These are phyloP conservation scores for Hirtodrosophila trivittata DNA, from an alignment of 2,888 invertebrate species.

Conservation along the genomic window DNA sequence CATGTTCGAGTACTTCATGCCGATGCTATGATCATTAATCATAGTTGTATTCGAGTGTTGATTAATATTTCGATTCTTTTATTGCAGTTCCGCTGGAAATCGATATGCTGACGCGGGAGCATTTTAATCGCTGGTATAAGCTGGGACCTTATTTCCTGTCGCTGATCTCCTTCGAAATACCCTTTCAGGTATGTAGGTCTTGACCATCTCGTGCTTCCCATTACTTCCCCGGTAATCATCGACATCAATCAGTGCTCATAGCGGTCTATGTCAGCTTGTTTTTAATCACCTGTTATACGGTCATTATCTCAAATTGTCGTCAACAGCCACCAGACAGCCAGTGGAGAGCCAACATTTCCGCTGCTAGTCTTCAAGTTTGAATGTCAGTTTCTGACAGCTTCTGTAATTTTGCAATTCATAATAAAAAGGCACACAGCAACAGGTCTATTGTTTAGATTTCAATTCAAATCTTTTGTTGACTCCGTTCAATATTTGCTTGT, in stretches of 20 bases:
- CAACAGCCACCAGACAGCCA: constrained; percentile 2
- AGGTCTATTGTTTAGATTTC: background rate
- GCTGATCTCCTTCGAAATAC: constrained; percentile 93
- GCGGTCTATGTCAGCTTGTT: constrained; percentile 8
- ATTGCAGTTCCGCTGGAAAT: constrained; percentile 94
- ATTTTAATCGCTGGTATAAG: constrained; percentile 97
- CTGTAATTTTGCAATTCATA: constrained; percentile 13
- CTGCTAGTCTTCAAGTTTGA: constrained; percentile 19
- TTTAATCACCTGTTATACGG: constrained; percentile 24
- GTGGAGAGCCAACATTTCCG: background rate
- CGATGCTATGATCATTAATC: constrained; percentile 1
- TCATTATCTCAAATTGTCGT: constrained; percentile 49
- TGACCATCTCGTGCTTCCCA: background rate
- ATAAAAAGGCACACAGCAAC: background rate
- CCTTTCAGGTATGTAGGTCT: constrained; percentile 88
- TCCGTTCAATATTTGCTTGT: background rate
- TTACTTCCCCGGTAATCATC: constrained; percentile 28
- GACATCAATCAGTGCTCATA: constrained; percentile 6
- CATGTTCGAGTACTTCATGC: background rate
- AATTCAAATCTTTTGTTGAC: constrained; percentile 13
- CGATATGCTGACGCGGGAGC: constrained; percentile 93
- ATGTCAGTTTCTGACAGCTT: constrained; percentile 23
- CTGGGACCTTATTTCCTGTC: constrained; percentile 94
- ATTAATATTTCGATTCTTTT: constrained; percentile 75
- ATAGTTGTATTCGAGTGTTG: background rate